phyloP scores from a whole-genome alignment of 64 coral and sea anemone species.

The Porites australiensis region DNA sequence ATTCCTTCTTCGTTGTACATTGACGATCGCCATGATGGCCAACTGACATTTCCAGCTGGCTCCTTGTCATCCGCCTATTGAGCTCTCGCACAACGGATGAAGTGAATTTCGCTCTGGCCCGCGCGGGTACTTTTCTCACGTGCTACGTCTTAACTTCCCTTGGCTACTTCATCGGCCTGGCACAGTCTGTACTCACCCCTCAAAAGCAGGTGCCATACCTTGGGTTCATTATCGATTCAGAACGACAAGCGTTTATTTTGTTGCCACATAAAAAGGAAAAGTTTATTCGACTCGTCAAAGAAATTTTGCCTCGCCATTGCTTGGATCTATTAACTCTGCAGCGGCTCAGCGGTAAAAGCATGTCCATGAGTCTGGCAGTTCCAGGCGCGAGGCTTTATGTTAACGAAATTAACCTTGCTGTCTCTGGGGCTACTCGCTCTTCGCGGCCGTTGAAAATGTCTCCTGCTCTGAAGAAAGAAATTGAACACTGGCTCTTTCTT shows the following conservation, averaged over 20 bases:
- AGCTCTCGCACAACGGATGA: not conserved
- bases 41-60: not conserved
- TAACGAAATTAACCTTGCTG: not conserved
- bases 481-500: slow-evolving; percentile 36
- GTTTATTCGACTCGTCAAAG: slow-evolving; percentile 15
- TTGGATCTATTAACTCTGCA: not conserved
- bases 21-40: not conserved
- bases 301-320: not conserved
- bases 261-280: slow-evolving; percentile 18
- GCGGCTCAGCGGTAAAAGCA: not conserved
- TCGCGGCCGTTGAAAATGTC: not conserved
- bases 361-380: slow-evolving; percentile 30
- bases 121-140: slow-evolving; percentile 10
- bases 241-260: slow-evolving; percentile 16
- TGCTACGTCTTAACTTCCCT: not conserved
- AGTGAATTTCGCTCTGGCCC: not conserved
- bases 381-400: slow-evolving; percentile 38
- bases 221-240: slow-evolving; percentile 24
- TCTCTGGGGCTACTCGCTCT: not conserved
- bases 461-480: not conserved
- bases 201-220: slow-evolving; percentile 28
- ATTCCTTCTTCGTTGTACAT: not conserved
- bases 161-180: slow-evolving; percentile 19
- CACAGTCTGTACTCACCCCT: not conserved
- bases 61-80: not conserved